These are phyloP conservation scores for Pristionchus mayeri DNA, from an alignment of 2,888 invertebrate species.

Conservation along the genomic window DNA sequence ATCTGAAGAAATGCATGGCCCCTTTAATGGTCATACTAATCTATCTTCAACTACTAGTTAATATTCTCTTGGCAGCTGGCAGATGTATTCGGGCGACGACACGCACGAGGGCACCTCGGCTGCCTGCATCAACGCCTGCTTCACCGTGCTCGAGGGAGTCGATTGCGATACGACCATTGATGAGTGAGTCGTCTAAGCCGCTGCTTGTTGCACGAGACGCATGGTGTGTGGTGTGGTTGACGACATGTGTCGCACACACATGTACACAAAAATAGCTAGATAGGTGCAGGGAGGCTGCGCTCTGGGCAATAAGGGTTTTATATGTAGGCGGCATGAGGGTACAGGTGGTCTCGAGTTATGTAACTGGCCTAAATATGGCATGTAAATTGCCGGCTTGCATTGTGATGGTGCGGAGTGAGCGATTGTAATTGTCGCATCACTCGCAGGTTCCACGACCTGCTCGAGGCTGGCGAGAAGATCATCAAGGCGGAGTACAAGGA, in stretches of 20 bases:
- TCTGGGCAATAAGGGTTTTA: no score
- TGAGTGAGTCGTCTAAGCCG: background rate
- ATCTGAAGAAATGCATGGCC: no score
- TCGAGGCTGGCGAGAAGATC: slow-evolving; percentile 4
- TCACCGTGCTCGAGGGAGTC: slow-evolving; percentile 24
- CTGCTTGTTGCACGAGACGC: background rate
- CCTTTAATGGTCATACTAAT: no score
- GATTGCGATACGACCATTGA: background rate
- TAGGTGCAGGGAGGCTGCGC: no score
- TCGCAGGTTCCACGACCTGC: slow-evolving; percentile 20
- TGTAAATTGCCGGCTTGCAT: no score
- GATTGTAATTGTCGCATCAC: background rate
- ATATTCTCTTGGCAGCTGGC: background rate
- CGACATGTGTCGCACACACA: no score
- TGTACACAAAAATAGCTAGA: no score
- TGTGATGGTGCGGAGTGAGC: background rate
- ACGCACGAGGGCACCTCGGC: slow-evolving; percentile 47
- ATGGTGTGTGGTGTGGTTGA: no score
- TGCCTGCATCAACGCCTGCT: slow-evolving; percentile 40
- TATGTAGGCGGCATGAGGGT: no score
- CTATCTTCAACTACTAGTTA: no score
- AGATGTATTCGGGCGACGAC: slow-evolving; percentile 42
- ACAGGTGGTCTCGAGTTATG: background rate
- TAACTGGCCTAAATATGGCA: no score
- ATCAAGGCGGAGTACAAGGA: background rate